phyloP scores from a whole-genome alignment of 2,797 vertebrate genomes.

The Sparidentex hasta region DNA sequence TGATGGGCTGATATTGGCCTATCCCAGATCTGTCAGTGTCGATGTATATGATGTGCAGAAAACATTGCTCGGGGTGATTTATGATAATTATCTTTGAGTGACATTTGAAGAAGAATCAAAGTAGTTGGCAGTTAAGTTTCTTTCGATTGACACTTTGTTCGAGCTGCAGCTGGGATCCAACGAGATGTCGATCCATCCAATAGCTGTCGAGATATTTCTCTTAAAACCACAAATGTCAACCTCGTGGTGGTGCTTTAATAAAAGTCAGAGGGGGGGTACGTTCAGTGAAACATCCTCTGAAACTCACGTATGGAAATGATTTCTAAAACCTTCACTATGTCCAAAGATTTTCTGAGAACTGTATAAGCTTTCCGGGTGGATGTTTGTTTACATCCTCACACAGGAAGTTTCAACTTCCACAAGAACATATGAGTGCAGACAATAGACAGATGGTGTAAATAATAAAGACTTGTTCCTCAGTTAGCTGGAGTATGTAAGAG shows the following conservation, averaged over 20 bases:
- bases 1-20: too few species aligned
- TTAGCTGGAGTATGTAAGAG: constrained; percentile 45
- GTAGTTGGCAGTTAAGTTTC: too few species aligned
- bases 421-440: neutral
- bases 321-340: neutral
- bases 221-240: neutral
- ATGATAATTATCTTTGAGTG: too few species aligned
- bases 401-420: neutral
- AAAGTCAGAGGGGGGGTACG: neutral
- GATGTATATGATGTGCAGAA: too few species aligned
- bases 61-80: too few species aligned
- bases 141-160: too few species aligned
- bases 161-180: neutral
- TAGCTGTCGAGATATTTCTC: neutral
- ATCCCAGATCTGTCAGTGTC: too few species aligned
- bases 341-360: too few species aligned
- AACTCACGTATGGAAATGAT: neutral
- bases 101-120: too few species aligned
- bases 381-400: constrained; percentile 1
- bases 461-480: constrained; percentile 43
- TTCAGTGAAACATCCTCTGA: neutral
- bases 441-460: constrained; percentile 23
- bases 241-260: neutral
- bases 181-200: neutral
- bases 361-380: too few species aligned